Conservation (phyloP, 2,888 invertebrate species). For the Drosophila setosimentum region DNA sequence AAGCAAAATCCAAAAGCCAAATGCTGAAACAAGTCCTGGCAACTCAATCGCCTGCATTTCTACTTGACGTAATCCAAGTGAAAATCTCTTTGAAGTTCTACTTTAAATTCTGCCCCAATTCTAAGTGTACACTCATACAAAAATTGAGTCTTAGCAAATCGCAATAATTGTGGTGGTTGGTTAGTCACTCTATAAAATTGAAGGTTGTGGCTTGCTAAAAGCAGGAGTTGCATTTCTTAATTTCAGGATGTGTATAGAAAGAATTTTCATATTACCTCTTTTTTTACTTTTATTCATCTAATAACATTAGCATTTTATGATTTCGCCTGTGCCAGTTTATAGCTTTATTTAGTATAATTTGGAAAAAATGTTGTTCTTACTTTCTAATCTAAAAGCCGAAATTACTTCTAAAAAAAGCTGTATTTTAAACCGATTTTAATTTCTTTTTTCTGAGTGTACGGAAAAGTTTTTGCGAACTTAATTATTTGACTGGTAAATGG, state of each 20-base stretch:
- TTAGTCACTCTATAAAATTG: neutral
- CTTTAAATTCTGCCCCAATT: neutral
- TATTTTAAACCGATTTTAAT: neutral
- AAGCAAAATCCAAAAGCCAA: slow-evolving; percentile 21
- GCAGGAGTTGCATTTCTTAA: neutral
- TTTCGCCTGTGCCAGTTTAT: too few species aligned
- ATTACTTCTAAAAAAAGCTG: neutral
- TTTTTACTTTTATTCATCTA: too few species aligned
- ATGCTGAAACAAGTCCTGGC: slow-evolving; percentile 11
- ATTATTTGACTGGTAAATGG: slow-evolving; percentile 15
- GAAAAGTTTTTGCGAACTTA: neutral
- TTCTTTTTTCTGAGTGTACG: neutral
- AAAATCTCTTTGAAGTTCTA: slow-evolving; percentile 6
- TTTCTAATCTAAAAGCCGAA: neutral
- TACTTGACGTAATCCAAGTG: slow-evolving; percentile 2
- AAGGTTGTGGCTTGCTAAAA: neutral
- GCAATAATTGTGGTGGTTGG: neutral
- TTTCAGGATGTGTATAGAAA: too few species aligned
- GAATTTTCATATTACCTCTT: too few species aligned
- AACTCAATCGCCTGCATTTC: slow-evolving; percentile 27
- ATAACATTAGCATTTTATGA: too few species aligned
- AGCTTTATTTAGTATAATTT: too few species aligned
- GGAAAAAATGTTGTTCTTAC: neutral
- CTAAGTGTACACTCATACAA: neutral
- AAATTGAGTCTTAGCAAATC: neutral